phyloP scores from a whole-genome alignment of 2,888 invertebrate genomes.

The Arctia plantaginis region DNA sequence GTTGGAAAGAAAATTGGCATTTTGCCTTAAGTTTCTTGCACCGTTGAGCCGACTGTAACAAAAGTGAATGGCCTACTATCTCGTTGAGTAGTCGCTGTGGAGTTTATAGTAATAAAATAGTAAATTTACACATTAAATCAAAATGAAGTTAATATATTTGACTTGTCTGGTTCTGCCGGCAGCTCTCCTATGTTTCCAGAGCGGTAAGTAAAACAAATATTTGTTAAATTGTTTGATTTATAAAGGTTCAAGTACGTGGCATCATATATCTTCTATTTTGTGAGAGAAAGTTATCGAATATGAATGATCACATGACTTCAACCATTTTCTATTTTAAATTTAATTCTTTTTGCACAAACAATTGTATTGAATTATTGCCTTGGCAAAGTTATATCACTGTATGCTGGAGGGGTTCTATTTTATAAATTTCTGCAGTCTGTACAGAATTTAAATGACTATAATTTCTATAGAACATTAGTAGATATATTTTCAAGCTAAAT shows the following conservation, averaged over 20 bases:
- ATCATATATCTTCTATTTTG: constrained; percentile 60
- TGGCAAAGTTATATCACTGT: constrained; percentile 18
- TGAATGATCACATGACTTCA: background rate
- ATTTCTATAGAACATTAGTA: background rate
- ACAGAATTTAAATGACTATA: background rate
- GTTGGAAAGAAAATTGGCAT: constrained; percentile 84
- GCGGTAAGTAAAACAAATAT: constrained; percentile 88
- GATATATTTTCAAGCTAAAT: background rate
- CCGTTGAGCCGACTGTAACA: constrained; percentile 69
- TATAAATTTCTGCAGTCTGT: background rate
- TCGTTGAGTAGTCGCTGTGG: constrained; percentile 62
- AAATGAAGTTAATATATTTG: constrained; percentile 90
- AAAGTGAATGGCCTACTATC: constrained; percentile 80
- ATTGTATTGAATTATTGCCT: background rate
- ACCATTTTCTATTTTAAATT: background rate
- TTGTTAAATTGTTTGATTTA: constrained; percentile 51
- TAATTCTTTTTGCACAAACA: background rate
- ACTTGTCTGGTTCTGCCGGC: constrained; percentile 89
- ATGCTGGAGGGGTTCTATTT: background rate
- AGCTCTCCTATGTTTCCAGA: constrained; percentile 89
- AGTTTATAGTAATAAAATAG: constrained; percentile 58
- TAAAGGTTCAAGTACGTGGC: constrained; percentile 78
- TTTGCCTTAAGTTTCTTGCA: constrained; percentile 72
- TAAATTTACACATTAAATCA: constrained; percentile 60
- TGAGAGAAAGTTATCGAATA: constrained; percentile 64